phyloP scores from a whole-genome alignment of 2,888 invertebrate genomes.

The Chorisops tibialis region DNA sequence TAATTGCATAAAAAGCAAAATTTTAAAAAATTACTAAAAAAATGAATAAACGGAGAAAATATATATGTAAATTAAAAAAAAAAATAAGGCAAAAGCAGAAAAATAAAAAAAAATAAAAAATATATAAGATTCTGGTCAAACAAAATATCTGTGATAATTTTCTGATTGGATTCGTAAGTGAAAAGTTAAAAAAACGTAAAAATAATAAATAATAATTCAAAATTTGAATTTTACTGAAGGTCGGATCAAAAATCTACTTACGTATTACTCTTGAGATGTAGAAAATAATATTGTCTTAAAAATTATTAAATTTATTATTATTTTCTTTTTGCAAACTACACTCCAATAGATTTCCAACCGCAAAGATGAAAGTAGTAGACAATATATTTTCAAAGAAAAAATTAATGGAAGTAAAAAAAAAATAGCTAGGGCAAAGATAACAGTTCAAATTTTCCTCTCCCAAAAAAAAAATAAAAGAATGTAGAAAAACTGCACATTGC shows the following conservation, averaged over 20 bases:
- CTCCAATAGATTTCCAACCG: too few relatives aligned
- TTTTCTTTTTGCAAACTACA: too few relatives aligned
- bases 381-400: too few relatives aligned
- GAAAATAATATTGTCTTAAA: not conserved
- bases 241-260: too few relatives aligned
- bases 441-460: too few relatives aligned
- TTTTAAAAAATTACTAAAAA: not conserved
- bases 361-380: too few relatives aligned
- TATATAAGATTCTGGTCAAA: conserved; percentile 26
- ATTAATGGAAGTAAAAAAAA: too few relatives aligned
- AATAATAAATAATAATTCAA: conserved; percentile 1
- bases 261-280: not conserved
- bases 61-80: not conserved
- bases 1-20: not conserved
- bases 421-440: too few relatives aligned
- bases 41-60: not conserved
- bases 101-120: conserved; percentile 4
- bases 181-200: not conserved
- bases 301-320: too few relatives aligned
- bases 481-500: too few relatives aligned
- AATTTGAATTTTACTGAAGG: not conserved
- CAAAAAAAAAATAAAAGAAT: too few relatives aligned
- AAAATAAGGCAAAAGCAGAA: conserved; percentile 1
- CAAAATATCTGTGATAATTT: conserved; percentile 35
- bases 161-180: conserved; percentile 30